Conservation (phyloP, 2,888 invertebrate species). For the Drosophila parthenogenetica region DNA sequence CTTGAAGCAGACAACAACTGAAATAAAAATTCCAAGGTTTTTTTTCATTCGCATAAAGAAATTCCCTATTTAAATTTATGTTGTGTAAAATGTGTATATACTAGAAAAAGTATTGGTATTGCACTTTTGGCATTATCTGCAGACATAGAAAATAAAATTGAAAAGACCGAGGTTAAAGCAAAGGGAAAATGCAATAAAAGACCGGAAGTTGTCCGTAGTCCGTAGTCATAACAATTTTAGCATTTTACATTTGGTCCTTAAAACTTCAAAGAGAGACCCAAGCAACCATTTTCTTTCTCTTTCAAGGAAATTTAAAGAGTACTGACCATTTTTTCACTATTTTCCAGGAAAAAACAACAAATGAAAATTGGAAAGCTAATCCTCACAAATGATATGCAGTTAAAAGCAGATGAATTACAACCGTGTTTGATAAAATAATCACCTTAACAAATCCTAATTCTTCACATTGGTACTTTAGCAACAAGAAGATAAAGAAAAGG, state of each 20-base stretch:
- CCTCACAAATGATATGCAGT: neutral
- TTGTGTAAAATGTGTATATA: conserved; percentile 1
- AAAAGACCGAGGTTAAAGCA: neutral
- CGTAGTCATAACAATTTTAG: conserved; percentile 80
- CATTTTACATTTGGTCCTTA: conserved; percentile 67
- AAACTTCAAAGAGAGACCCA: too few relatives aligned
- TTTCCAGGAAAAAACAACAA: too few relatives aligned
- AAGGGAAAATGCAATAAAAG: conserved; percentile 63
- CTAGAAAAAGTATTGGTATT: conserved; percentile 57
- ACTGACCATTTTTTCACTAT: conserved; percentile 17
- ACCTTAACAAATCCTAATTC: too few relatives aligned
- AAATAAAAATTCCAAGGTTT: conserved; percentile 59
- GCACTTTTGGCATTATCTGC: conserved; percentile 45
- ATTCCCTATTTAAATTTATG: conserved; percentile 1
- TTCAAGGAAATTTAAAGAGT: conserved; percentile 49
- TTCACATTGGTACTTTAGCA: too few relatives aligned
- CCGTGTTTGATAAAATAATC: too few relatives aligned
- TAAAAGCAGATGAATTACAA: neutral
- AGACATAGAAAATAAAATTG: neutral
- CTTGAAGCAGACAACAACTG: conserved; percentile 37
- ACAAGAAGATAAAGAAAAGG: too few relatives aligned
- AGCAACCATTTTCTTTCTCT: neutral
- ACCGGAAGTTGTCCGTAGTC: conserved; percentile 77
- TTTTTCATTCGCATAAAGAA: conserved; percentile 7
- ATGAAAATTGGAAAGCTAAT: neutral